Percentiles rank a stretch among this genome's conserved stretches.
These are phyloP conservation scores for Isurus oxyrinchus DNA, from an alignment of 2,113 vertebrate genomes.

Conservation along the genomic window DNA sequence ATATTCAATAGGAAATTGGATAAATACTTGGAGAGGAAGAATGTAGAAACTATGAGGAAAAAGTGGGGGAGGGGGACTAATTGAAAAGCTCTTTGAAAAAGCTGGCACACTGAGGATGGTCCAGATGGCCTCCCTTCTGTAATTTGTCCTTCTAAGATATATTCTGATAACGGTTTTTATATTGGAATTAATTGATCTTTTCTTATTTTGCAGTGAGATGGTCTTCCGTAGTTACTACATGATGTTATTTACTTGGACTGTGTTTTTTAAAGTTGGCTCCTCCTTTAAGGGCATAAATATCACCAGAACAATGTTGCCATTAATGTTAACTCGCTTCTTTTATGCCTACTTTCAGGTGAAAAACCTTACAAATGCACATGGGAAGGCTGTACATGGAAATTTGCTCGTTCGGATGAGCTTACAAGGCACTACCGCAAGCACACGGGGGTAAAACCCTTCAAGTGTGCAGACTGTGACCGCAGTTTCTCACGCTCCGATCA, in stretches of 20 bases:
- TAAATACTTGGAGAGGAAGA: neutral
- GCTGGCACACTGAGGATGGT: neutral
- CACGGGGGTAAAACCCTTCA: conserved; percentile 98
- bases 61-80: neutral
- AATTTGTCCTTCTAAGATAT: neutral
- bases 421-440: conserved; percentile 98
- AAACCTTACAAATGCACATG: conserved; percentile 99
- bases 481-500: conserved; percentile 98
- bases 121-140: neutral
- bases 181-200: neutral
- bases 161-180: neutral
- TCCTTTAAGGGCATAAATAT: neutral
- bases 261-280: neutral
- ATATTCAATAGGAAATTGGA: neutral
- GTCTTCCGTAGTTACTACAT: neutral
- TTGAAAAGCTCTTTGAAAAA: neutral
- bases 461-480: conserved; percentile 98
- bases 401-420: conserved; percentile 95
- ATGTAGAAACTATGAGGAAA: neutral
- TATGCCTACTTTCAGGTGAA: conserved; percentile 70
- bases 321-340: neutral
- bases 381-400: conserved; percentile 99
- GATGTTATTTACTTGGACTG: neutral
- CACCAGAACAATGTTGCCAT: neutral
- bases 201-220: neutral